Evolutionary conservation across 2,888 invertebrate genomes (phyloP).

Genomic region (Rotaria socialis): DNA sequence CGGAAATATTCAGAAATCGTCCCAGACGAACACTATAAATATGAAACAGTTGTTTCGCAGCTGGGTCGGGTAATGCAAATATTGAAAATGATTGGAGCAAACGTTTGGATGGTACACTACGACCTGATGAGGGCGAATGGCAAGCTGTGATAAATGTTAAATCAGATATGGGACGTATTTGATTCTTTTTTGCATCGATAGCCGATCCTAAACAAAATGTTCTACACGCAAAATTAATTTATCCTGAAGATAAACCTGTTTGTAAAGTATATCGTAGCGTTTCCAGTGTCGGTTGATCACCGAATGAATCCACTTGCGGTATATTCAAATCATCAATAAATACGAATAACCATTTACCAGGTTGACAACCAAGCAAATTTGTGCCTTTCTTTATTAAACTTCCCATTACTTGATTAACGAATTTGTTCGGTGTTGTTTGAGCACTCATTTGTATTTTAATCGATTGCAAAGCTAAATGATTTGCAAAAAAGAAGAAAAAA

Average conservation of each 20-base stretch:
- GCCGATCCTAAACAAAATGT: neutral
- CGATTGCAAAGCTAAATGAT: neutral
- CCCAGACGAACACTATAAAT: slow-evolving; percentile 60
- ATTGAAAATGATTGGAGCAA: slow-evolving; percentile 51
- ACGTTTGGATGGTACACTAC: slow-evolving; percentile 33
- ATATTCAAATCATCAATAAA: slow-evolving; percentile 60
- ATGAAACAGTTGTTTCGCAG: slow-evolving; percentile 58
- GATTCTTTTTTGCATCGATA: slow-evolving; percentile 6
- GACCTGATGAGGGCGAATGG: slow-evolving; percentile 39
- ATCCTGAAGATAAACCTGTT: neutral
- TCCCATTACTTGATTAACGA: slow-evolving; percentile 54
- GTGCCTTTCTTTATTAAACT: slow-evolving; percentile 58
- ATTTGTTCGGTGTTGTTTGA: slow-evolving; percentile 56
- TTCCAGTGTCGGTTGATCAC: slow-evolving; percentile 58
- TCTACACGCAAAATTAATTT: too few species aligned
- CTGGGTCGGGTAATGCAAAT: slow-evolving; percentile 57
- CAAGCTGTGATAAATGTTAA: slow-evolving; percentile 40
- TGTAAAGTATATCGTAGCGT: slow-evolving; percentile 58
- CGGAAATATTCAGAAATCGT: slow-evolving; percentile 57
- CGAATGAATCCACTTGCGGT: slow-evolving; percentile 58
- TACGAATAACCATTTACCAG: slow-evolving; percentile 55
- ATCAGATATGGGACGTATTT: slow-evolving; percentile 36
- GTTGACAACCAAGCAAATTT: slow-evolving; percentile 57
- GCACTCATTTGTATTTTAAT: slow-evolving; percentile 57
- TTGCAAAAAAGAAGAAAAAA: too few species aligned